These are phyloP conservation scores for Tokudaia muenninki DNA, from an alignment of 2,797 vertebrate genomes.

Conservation along the genomic window DNA sequence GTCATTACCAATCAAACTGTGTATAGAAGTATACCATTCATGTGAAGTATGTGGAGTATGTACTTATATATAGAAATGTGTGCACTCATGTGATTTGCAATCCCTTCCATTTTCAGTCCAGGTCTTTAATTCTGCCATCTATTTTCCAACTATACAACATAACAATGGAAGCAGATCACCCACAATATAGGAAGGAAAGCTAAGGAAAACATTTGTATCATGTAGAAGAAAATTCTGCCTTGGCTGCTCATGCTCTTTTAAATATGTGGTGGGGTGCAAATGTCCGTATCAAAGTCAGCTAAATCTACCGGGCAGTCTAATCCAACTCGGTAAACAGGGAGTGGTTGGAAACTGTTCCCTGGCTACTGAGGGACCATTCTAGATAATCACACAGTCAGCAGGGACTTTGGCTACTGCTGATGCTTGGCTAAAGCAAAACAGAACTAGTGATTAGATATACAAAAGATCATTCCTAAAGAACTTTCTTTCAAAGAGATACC, in stretches of 20 bases:
- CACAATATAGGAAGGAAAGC: background rate
- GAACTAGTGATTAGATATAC: constrained; percentile 45
- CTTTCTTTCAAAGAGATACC: constrained; percentile 30
- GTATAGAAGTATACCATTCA: background rate
- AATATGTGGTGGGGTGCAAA: background rate
- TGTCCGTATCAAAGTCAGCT: background rate
- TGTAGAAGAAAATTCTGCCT: background rate
- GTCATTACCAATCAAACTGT: background rate
- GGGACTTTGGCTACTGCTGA: background rate
- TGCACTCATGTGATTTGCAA: background rate
- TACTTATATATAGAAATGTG: background rate
- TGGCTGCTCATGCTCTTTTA: background rate
- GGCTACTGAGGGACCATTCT: background rate
- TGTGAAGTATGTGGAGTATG: too few relatives aligned
- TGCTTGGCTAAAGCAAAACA: constrained; percentile 51
- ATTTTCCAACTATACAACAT: background rate
- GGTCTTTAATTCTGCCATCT: background rate
- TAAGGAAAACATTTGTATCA: background rate
- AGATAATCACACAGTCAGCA: background rate
- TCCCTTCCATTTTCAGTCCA: background rate
- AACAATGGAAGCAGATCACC: background rate
- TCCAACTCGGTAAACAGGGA: background rate
- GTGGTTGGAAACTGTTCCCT: background rate
- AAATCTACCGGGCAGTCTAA: background rate
- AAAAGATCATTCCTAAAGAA: constrained; percentile 58